Evolutionary conservation across 2,888 invertebrate genomes (phyloP), one percentile per base, ranked within the genome.

Genomic region (Oligia strigilis): DNA sequence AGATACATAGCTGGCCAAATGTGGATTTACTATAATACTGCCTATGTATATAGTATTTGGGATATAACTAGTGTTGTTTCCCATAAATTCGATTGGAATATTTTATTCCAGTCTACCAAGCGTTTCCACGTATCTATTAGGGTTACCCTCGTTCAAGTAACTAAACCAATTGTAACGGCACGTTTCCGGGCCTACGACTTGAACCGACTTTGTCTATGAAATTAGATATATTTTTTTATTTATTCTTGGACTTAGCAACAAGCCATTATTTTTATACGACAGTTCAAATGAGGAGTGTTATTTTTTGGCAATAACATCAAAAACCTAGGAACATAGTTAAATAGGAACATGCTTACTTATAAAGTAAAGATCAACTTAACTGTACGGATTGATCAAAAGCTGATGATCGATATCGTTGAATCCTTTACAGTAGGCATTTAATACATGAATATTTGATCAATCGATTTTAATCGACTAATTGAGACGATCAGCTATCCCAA

Each of bases 81-180:
- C 5, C 6, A 14, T 58, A 80, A 23, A 69, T 69, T 36, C n/a
- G 0, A 64, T 69, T 70, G 13, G 58, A 84, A 65, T 81, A 81
- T 52, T 67, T 79, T 40, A 72, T 81, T 84, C 52, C 40, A 62
- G 29, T 67, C 29, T 40, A 46, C 29, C 8, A 62, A 67, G 19
- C 40, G 8, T 29, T 72, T 69, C 8, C 36, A n/a, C n/a, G 64
- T 74, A 72, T 58, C 49, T 60, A 64, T 69, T 69, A 64, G 29
- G 43, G 64, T 40, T 81, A 60, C 81, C 58, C 85, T 72, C 60
- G 11, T 80, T 52, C 49, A 85, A 29, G 43, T 73, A 73, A 72
- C 62, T 73, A 70, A 70, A 80, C 58, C 73, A 81, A 73, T 82
- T 69, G 19, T 64, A 72, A 69, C 49, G 49, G 67, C 36, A 17